phyloP scores from a whole-genome alignment of 2,113 vertebrate genomes.

The Periophthalmodon schlosseri region DNA sequence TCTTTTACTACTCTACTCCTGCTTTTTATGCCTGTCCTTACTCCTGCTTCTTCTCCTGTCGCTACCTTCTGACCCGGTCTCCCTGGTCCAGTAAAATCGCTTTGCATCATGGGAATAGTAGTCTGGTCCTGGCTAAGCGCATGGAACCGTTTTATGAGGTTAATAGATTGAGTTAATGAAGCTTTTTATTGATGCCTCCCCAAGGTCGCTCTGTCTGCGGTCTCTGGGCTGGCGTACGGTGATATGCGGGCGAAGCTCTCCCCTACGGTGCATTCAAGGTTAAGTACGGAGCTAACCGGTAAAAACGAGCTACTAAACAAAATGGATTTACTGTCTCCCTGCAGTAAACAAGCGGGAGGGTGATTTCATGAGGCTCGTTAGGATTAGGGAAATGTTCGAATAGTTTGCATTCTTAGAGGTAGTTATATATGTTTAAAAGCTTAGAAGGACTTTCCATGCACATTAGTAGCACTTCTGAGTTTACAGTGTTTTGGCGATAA shows the following conservation, averaged over 20 bases:
- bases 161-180: constrained; percentile 71
- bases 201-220: constrained; percentile 52
- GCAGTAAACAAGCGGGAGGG: constrained; percentile 23
- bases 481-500: not conserved
- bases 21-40: not conserved
- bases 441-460: constrained; percentile 13
- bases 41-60: not conserved
- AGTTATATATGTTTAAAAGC: constrained; percentile 49
- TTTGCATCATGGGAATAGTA: constrained; percentile 33
- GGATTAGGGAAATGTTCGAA: constrained; percentile 22
- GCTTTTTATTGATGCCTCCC: constrained; percentile 63
- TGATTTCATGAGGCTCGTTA: constrained; percentile 37
- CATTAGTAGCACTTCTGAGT: constrained; percentile 35
- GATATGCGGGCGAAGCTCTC: constrained; percentile 8
- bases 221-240: constrained; percentile 12
- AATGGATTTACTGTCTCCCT: constrained; percentile 2
- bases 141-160: constrained; percentile 62
- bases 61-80: not conserved
- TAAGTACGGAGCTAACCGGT: constrained; percentile 20
- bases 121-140: constrained; percentile 12
- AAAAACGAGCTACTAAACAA: constrained; percentile 13
- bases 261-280: constrained; percentile 45
- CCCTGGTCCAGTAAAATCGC: constrained; percentile 26
- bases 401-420: constrained; percentile 57
- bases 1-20: too few species aligned